Conservation (phyloP, 1,140 invertebrate genomes). For the Listronotus oregonensis region DNA sequence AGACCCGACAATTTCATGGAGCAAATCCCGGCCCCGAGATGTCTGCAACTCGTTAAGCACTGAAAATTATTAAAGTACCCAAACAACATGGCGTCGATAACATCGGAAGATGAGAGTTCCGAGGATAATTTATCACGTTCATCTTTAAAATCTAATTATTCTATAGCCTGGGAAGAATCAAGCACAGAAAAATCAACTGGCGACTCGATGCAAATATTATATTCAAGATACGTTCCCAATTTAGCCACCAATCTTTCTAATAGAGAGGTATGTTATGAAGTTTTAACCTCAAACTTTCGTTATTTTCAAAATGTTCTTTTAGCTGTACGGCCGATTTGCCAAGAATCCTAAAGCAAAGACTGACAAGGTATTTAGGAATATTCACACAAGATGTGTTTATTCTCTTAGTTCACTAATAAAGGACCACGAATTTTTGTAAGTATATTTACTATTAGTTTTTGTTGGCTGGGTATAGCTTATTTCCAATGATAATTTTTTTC, state of each 20-base stretch:
- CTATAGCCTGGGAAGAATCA: slow-evolving; percentile 31
- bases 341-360: slow-evolving; percentile 51
- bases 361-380: slow-evolving; percentile 61
- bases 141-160: slow-evolving; percentile 37
- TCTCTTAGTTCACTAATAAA: slow-evolving; percentile 51
- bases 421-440: slow-evolving; percentile 51
- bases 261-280: slow-evolving; percentile 50
- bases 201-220: background rate
- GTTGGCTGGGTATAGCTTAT: no score
- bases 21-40: background rate
- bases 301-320: slow-evolving; percentile 38
- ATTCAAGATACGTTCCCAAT: slow-evolving; percentile 39
- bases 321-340: slow-evolving; percentile 52
- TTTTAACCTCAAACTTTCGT: slow-evolving; percentile 40
- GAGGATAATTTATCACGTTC: slow-evolving; percentile 45
- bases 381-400: slow-evolving; percentile 65
- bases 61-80: slow-evolving; percentile 12
- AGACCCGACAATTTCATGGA: no score
- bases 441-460: slow-evolving; percentile 39
- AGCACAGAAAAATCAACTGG: slow-evolving; percentile 3
- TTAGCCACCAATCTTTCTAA: slow-evolving; percentile 50
- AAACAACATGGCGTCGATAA: slow-evolving; percentile 46
- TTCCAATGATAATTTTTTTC: no score
- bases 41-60: background rate
- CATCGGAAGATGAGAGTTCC: slow-evolving; percentile 44